These are phyloP conservation scores for Pitangus sulphuratus DNA, from an alignment of 2,797 vertebrate genomes.

Conservation along the genomic window DNA sequence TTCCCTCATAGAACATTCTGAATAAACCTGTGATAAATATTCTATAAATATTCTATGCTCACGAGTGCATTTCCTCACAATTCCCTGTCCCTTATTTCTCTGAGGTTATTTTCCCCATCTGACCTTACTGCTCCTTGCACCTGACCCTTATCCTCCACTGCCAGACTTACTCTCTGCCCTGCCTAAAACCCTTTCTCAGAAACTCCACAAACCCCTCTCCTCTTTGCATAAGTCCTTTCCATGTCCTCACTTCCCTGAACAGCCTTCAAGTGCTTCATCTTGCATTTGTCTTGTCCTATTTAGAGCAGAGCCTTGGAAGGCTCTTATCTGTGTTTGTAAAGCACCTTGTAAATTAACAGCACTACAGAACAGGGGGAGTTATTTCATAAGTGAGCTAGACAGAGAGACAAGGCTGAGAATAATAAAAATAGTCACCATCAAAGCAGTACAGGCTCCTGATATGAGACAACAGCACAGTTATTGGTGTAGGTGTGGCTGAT, in stretches of 20 bases:
- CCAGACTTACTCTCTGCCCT: neutral
- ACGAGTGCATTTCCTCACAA: neutral
- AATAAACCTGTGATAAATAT: neutral
- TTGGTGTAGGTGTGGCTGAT: neutral
- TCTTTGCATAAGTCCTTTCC: neutral
- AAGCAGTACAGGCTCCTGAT: neutral
- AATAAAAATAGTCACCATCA: conserved; percentile 35
- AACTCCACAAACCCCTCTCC: neutral
- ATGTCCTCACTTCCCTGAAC: neutral
- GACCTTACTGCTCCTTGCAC: neutral
- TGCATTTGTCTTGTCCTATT: conserved; percentile 9
- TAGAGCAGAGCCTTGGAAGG: neutral
- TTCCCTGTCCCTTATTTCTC: neutral
- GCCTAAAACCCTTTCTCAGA: neutral
- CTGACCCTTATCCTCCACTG: neutral
- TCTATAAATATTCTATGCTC: neutral
- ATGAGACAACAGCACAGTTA: neutral
- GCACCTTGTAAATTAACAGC: conserved; percentile 57
- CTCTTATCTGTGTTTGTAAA: conserved; percentile 58
- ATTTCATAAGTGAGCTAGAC: neutral
- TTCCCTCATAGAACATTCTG: neutral
- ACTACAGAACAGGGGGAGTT: neutral
- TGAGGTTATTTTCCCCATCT: neutral
- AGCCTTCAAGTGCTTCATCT: conserved; percentile 27
- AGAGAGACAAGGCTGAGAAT: conserved; percentile 12